Percentiles rank a stretch among this genome's conserved stretches.
Conservation (phyloP, 1,140 invertebrate species). For the Polypedilum pembai region DNA sequence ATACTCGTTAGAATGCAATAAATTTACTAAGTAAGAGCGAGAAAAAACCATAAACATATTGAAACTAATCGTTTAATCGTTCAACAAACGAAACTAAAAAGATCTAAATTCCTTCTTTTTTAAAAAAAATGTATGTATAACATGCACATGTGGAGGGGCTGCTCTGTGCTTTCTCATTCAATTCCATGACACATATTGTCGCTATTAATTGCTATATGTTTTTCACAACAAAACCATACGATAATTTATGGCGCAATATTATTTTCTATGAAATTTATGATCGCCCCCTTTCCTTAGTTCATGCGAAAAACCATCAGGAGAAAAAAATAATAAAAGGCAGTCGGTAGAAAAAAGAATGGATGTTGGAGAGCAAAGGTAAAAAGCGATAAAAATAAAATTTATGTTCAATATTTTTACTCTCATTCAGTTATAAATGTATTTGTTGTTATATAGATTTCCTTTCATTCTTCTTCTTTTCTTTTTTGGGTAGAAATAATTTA, state of each 20-base stretch:
- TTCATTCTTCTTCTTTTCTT: too few relatives aligned
- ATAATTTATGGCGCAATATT: conserved; percentile 19
- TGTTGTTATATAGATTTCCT: too few relatives aligned
- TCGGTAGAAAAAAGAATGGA: not conserved
- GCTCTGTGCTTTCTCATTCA: not conserved
- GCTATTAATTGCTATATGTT: conserved; percentile 13
- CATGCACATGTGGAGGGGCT: not conserved
- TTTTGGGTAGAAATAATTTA: too few relatives aligned
- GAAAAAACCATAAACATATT: conserved; percentile 10
- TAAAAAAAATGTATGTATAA: not conserved
- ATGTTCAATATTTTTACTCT: conserved; percentile 21
- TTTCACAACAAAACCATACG: conserved; percentile 17
- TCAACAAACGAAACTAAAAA: not conserved
- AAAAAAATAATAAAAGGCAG: conserved; percentile 13
- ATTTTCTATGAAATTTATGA: conserved; percentile 19
- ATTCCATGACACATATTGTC: conserved; percentile 12
- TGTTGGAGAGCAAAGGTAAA: conserved; percentile 21
- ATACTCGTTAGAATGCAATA: too few relatives aligned
- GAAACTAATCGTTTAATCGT: conserved; percentile 12
- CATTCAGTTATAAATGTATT: too few relatives aligned
- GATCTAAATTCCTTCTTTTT: not conserved
- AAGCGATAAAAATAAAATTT: conserved; percentile 28
- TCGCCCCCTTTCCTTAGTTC: not conserved
- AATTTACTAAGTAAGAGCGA: not conserved
- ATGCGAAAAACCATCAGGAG: not conserved